Evolutionary conservation across 2,888 invertebrate genomes (phyloP), one percentile per base, ranked within the genome.

Genomic region (Trissonchulus sp.): DNA sequence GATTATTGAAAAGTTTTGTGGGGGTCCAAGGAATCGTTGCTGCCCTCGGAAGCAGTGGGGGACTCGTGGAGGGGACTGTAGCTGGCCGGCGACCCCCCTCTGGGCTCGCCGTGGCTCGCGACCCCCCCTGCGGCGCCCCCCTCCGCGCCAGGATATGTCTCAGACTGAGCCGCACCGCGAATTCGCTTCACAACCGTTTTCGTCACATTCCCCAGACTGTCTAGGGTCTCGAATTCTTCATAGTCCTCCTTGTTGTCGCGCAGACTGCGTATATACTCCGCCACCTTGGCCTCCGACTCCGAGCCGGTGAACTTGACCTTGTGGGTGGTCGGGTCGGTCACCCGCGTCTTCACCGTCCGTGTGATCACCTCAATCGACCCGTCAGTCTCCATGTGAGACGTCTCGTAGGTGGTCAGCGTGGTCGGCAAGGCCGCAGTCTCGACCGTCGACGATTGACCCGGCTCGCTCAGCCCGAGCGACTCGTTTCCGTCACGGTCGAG

Each of bases 381-480:
- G 73, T 83, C 83, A 18, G 79, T 79, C 2, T 60, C 30, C 34
- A 78, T 77, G 36, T 81, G 80, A 28, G 80, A 79, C 1, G 82
- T 84, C 76, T 83, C 80, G 78, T 82, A 83, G 0, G 82, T 83
- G n/a, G 83, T 83, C 34, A 83, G 74, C 2, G 83, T 83, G 34
- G 79, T 80, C 18, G 83, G 81, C 68, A 80, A 83, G n/a, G 78
- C n/a, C n/a, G n/a, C n/a, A 18, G 82, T 82, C 71, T 83, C 83
- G 76, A 38, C 76, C 1, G 80, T 81, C 2, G 75, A 79, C 0
- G 68, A 78, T 35, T 79, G 80, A 80, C 76, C 80, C 0, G 30
- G 80, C n/a, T 75, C 77, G 28, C 79, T 81, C 77, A 80, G 79
- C 63, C 18, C 83, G 2, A 78, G 77, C 72, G 76, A 79, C 8